These are phyloP conservation scores for Troides aeacus DNA, from an alignment of 2,888 invertebrate genomes.

Conservation along the genomic window DNA sequence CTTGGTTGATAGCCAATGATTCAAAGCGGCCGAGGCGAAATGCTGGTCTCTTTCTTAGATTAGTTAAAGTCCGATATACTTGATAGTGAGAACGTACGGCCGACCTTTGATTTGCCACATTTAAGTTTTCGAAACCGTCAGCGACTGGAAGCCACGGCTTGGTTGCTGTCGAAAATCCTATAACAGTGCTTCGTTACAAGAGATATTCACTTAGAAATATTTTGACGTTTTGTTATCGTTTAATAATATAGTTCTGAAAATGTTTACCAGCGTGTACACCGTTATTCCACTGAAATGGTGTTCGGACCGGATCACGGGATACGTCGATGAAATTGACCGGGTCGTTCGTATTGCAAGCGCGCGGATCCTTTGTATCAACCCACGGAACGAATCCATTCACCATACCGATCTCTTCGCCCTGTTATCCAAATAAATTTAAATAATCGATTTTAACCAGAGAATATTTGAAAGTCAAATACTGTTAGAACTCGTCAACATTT, in stretches of 20 bases:
- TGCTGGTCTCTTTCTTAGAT: constrained; percentile 76
- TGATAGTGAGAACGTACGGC: constrained; percentile 78
- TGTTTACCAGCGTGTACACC: constrained; percentile 78
- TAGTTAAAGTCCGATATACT: constrained; percentile 71
- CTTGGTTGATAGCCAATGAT: constrained; percentile 71
- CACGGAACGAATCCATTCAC: constrained; percentile 78
- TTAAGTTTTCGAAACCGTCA: constrained; percentile 77
- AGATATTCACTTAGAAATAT: neutral
- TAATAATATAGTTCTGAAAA: neutral
- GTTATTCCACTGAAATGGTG: constrained; percentile 89
- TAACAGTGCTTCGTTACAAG: neutral
- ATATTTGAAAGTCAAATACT: neutral
- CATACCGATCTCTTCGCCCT: constrained; percentile 90
- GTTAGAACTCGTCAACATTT: neutral
- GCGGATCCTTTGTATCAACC: constrained; percentile 79
- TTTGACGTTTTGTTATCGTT: neutral
- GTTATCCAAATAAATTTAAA: neutral
- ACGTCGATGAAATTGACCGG: constrained; percentile 76
- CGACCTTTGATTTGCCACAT: constrained; percentile 77
- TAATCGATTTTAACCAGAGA: neutral
- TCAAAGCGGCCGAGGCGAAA: constrained; percentile 75
- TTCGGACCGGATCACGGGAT: constrained; percentile 87
- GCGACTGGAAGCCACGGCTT: constrained; percentile 85
- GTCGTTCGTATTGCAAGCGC: constrained; percentile 79
- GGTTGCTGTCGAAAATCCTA: constrained; percentile 80